Conservation (phyloP, 2,113 vertebrate genomes). For the Cygnus atratus region DNA sequence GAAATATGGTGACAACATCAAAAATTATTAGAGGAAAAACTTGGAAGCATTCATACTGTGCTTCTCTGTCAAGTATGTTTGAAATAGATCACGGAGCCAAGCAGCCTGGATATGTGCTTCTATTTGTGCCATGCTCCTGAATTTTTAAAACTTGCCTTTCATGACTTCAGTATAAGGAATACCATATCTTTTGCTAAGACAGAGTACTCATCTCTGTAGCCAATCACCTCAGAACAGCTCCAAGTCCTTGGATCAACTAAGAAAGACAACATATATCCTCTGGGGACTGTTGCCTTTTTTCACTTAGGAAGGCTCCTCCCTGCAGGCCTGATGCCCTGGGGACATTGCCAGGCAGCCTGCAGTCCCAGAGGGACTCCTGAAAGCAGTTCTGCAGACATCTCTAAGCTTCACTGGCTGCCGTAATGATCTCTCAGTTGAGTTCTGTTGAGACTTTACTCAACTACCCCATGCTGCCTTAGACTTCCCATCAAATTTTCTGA, state of each 20-base stretch:
- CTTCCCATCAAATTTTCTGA: neutral
- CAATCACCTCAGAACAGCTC: neutral
- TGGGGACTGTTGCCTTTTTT: neutral
- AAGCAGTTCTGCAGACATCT: neutral
- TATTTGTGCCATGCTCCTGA: neutral
- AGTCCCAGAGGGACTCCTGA: neutral
- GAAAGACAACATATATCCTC: neutral
- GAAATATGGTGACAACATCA: slow-evolving; percentile 19
- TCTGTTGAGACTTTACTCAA: neutral
- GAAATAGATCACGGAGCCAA: neutral
- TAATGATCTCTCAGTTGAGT: neutral
- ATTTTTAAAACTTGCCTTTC: neutral
- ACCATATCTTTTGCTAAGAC: neutral
- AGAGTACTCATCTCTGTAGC: neutral
- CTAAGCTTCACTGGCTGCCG: neutral
- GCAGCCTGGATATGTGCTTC: neutral
- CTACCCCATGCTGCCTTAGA: neutral
- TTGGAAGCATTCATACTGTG: neutral
- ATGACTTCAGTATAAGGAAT: neutral
- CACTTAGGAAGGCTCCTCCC: neutral
- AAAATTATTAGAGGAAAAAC: neutral
- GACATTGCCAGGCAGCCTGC: neutral
- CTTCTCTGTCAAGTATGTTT: neutral
- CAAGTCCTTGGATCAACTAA: neutral
- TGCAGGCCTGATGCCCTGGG: neutral